Evolutionary conservation across 2,113 vertebrate genomes (phyloP).

Genomic region (Sturnira hondurensis): DNA sequence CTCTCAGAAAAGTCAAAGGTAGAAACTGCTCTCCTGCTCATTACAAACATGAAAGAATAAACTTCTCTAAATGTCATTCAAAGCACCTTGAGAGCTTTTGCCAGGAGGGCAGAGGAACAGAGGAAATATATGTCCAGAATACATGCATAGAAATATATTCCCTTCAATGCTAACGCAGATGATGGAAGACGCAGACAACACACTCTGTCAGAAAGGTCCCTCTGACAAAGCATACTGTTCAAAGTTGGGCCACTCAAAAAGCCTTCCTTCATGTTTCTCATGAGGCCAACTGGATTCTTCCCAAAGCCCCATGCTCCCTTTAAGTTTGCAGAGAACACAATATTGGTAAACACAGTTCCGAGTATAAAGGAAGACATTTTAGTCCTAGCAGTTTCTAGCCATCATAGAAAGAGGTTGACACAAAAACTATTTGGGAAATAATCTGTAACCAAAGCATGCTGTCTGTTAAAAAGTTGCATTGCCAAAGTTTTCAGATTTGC

Average conservation of each 20-base stretch:
- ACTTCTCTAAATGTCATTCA: not conserved
- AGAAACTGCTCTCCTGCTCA: not conserved
- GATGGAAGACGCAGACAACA: not conserved
- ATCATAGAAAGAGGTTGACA: not conserved
- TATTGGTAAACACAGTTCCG: not conserved
- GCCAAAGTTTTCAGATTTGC: not conserved
- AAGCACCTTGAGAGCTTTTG: not conserved
- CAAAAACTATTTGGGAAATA: not conserved
- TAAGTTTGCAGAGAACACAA: not conserved
- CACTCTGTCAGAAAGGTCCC: not conserved
- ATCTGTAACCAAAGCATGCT: not conserved
- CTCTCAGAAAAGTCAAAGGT: not conserved
- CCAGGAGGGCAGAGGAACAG: not conserved
- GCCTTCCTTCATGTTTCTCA: not conserved
- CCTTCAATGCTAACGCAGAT: not conserved
- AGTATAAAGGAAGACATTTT: not conserved
- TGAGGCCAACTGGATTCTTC: not conserved
- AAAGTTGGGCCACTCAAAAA: not conserved
- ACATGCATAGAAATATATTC: not conserved
- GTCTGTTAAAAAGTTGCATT: not conserved
- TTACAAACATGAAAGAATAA: conserved; percentile 11
- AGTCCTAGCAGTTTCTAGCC: not conserved
- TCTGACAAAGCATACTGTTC: not conserved
- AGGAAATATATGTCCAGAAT: not conserved
- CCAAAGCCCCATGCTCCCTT: not conserved